Percentiles rank a stretch among this genome's conserved stretches.
phyloP scores from a whole-genome alignment of 2,113 vertebrate species.

The Chrysemys picta region DNA sequence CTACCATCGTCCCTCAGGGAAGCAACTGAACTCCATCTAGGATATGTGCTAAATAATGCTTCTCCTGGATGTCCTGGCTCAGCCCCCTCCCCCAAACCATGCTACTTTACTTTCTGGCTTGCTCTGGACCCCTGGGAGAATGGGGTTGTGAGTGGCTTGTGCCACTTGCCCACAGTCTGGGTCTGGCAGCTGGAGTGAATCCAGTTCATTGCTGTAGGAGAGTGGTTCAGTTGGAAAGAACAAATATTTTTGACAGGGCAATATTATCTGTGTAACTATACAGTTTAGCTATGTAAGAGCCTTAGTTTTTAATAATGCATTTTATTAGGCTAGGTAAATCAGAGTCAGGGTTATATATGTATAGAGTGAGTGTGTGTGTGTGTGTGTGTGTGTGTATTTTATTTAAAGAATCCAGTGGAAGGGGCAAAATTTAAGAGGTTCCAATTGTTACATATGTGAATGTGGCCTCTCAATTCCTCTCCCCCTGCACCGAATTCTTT shows the following conservation, averaged over 20 bases:
- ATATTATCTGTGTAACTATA: background rate
- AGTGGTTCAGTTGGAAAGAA: background rate
- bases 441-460: too few relatives aligned
- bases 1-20: background rate
- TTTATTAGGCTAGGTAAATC: background rate
- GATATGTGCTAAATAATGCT: background rate
- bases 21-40: background rate
- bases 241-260: accelerated
- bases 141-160: background rate
- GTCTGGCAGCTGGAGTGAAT: background rate
- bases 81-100: accelerated
- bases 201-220: background rate
- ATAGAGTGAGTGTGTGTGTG: background rate
- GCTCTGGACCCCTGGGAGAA: background rate
- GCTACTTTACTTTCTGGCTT: background rate
- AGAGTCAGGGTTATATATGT: background rate
- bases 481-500: background rate
- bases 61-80: background rate
- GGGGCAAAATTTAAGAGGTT: too few relatives aligned
- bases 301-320: accelerated
- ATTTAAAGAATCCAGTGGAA: background rate
- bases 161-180: background rate
- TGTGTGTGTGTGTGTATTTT: background rate
- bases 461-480: too few relatives aligned
- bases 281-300: background rate